These are phyloP conservation scores for Andricus quercusramuli DNA, from an alignment of 2,888 invertebrate genomes.

Conservation along the genomic window DNA sequence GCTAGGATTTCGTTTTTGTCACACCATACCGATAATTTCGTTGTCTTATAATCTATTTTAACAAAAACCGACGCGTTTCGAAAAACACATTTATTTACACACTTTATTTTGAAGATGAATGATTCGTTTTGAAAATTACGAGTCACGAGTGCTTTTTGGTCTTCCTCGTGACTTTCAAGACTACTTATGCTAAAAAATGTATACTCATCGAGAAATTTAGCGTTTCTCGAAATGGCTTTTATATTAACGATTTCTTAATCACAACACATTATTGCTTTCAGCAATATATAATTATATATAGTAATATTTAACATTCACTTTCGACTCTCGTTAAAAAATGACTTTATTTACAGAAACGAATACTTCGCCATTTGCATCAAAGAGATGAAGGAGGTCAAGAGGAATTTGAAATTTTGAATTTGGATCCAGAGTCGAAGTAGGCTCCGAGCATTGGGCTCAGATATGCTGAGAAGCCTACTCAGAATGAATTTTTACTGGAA, in stretches of 20 bases:
- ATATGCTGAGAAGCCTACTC: constrained; percentile 49
- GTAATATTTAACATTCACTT: background rate
- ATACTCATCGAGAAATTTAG: background rate
- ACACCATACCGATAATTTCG: constrained; percentile 7
- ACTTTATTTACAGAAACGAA: constrained; percentile 46
- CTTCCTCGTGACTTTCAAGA: constrained; percentile 2
- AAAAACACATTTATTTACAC: constrained; percentile 49
- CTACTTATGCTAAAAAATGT: background rate
- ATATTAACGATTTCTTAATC: background rate
- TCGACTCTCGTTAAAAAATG: background rate
- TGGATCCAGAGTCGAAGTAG: constrained; percentile 39
- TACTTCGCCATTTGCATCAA: constrained; percentile 14
- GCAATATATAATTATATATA: background rate
- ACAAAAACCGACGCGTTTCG: background rate
- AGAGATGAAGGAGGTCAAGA: background rate
- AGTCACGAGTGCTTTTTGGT: constrained; percentile 4
- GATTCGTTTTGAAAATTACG: constrained; percentile 13
- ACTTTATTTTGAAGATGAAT: constrained; percentile 32
- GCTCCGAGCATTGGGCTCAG: constrained; percentile 54
- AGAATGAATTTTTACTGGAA: constrained; percentile 19
- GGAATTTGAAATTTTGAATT: constrained; percentile 19
- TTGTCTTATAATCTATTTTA: constrained; percentile 10
- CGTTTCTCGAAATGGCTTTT: background rate
- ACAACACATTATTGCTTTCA: background rate
- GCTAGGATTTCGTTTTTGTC: constrained; percentile 1